Evolutionary conservation across 2,113 vertebrate species (phyloP).

Genomic region (Pterocles gutturalis): DNA sequence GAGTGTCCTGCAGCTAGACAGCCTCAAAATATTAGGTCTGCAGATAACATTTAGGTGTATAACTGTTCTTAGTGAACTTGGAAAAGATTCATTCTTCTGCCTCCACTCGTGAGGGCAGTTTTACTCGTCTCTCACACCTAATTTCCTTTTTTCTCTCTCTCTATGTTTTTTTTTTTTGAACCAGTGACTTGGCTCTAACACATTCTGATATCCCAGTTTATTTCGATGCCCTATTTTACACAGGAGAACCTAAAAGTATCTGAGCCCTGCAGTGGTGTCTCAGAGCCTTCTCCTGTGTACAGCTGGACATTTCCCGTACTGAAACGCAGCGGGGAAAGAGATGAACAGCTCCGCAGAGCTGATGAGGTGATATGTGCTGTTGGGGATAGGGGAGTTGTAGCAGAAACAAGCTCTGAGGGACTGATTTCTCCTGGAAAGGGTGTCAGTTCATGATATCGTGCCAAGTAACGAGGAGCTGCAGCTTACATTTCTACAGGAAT

Average conservation of each 20-base stretch:
- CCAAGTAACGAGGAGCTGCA: not conserved
- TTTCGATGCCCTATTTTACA: not conserved
- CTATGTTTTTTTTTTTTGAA: not conserved
- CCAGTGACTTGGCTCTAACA: not conserved
- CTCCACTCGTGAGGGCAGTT: not conserved
- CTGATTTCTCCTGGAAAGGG: not conserved
- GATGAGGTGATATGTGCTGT: not conserved
- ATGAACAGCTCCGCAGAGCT: not conserved
- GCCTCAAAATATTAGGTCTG: constrained; percentile 1
- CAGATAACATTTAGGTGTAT: not conserved
- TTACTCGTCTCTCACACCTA: not conserved
- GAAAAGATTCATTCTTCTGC: not conserved
- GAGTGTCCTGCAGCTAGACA: not conserved
- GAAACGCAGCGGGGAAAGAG: not conserved
- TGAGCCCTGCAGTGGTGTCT: not conserved
- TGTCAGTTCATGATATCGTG: not conserved
- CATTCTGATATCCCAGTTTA: not conserved
- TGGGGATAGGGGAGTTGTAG: not conserved
- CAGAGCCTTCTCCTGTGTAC: not conserved
- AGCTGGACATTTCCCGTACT: not conserved
- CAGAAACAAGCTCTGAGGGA: not conserved
- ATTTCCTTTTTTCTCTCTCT: not conserved
- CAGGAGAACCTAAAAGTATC: not conserved
- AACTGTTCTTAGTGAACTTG: not conserved
- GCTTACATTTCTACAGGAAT: not conserved